These are phyloP conservation scores for Holcopasites calliopsidis DNA, from an alignment of 1,140 invertebrate genomes.

Conservation along the genomic window DNA sequence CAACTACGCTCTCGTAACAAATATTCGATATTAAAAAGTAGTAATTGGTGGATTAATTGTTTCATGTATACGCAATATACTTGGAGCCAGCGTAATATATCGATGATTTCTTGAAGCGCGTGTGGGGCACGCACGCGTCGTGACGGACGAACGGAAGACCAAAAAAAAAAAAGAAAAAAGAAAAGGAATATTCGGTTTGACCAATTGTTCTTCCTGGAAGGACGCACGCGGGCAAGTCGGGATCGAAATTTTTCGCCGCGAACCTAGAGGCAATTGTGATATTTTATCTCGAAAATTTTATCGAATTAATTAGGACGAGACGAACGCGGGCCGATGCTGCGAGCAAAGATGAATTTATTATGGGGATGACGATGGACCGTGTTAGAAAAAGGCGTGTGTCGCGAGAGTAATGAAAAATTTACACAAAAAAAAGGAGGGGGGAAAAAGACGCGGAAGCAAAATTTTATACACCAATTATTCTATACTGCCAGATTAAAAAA, in stretches of 20 bases:
- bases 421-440: neutral
- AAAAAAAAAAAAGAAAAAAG: conserved; percentile 9
- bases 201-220: conserved; percentile 46
- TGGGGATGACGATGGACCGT: neutral
- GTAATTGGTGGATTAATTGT: neutral
- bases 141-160: conserved; percentile 39
- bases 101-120: too few relatives aligned
- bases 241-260: conserved; percentile 41
- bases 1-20: too few relatives aligned
- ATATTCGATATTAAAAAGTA: too few relatives aligned
- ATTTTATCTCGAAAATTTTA: conserved; percentile 73
- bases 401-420: neutral
- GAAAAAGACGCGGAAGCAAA: conserved; percentile 45
- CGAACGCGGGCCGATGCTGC: conserved; percentile 58
- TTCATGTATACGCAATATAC: neutral
- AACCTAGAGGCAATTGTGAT: conserved; percentile 74
- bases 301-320: conserved; percentile 60
- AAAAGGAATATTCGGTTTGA: conserved; percentile 33
- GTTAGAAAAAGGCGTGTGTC: neutral
- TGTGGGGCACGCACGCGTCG: conserved; percentile 8
- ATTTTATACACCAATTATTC: conserved; percentile 72
- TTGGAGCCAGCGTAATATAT: neutral
- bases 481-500: conserved; percentile 67
- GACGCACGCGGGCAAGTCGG: conserved; percentile 43
- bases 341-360: neutral